Conservation (phyloP, 23 tunicate genomes). For the Phallusia fumigata region DNA sequence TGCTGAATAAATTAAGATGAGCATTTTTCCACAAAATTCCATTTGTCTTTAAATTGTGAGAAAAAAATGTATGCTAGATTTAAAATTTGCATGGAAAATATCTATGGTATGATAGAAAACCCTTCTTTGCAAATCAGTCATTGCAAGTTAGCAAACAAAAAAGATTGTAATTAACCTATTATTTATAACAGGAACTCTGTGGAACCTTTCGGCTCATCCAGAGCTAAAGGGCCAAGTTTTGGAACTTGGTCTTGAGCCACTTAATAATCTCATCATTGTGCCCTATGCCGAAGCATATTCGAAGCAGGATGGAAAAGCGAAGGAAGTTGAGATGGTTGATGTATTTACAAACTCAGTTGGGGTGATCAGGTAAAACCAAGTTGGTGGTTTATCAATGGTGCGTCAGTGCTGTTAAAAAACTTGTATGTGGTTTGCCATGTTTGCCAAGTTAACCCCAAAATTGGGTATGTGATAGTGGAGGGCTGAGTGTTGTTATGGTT, state of each 20-base stretch:
- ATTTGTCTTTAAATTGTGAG: too few relatives aligned
- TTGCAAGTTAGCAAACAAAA: too few relatives aligned
- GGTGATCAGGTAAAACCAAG: conserved; percentile 51
- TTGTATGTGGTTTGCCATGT: not conserved
- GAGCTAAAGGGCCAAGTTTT: conserved; percentile 87
- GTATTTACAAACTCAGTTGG: conserved; percentile 82
- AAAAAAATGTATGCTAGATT: too few relatives aligned
- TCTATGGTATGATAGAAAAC: too few relatives aligned
- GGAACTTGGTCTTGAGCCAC: conserved; percentile 87
- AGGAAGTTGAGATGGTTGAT: conserved; percentile 74
- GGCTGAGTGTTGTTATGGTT: too few relatives aligned
- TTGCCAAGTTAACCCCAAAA: not conserved
- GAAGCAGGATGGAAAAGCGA: conserved; percentile 62
- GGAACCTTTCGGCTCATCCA: conserved; percentile 96
- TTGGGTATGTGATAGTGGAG: too few relatives aligned
- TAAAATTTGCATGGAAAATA: too few relatives aligned
- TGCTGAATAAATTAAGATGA: too few relatives aligned
- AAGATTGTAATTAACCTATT: too few relatives aligned
- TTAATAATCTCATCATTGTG: conserved; percentile 74
- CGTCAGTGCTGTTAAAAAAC: not conserved
- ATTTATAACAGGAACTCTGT: conserved; percentile 69
- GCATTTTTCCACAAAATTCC: too few relatives aligned
- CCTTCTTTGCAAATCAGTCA: too few relatives aligned
- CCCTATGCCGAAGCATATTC: conserved; percentile 85
- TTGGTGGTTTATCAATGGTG: not conserved